These are phyloP conservation scores for Meandrusa payeni DNA, from an alignment of 2,888 invertebrate genomes.

Conservation along the genomic window DNA sequence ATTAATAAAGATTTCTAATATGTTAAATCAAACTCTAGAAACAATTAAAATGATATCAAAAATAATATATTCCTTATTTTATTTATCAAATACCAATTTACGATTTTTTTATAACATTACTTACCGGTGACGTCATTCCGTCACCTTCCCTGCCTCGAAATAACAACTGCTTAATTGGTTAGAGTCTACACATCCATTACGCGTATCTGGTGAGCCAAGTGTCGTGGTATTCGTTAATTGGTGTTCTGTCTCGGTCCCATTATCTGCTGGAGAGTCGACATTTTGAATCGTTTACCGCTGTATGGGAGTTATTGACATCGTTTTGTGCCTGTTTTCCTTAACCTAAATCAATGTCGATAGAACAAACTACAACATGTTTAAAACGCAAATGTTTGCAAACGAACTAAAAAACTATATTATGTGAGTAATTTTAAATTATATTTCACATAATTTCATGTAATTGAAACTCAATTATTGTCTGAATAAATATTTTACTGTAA, in stretches of 20 bases:
- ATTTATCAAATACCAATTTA: no score
- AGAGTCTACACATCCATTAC: slow-evolving; percentile 58
- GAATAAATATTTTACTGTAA: slow-evolving; percentile 18
- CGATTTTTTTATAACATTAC: no score
- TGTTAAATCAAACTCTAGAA: no score
- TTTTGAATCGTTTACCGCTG: slow-evolving; percentile 9
- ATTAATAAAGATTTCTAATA: no score
- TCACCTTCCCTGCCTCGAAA: slow-evolving; percentile 37
- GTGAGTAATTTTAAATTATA: no score
- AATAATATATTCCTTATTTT: no score
- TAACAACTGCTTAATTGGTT: slow-evolving; percentile 59
- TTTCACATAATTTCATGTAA: no score
- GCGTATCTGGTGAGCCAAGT: slow-evolving; percentile 52
- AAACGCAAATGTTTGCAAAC: no score
- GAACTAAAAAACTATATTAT: no score
- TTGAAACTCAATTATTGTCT: neutral
- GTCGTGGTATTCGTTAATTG: slow-evolving; percentile 65
- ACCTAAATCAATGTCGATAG: neutral
- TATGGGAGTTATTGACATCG: slow-evolving; percentile 13
- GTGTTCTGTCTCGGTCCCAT: slow-evolving; percentile 50
- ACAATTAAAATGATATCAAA: no score
- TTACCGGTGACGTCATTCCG: slow-evolving; percentile 41
- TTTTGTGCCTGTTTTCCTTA: slow-evolving; percentile 11
- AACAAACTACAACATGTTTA: no score
- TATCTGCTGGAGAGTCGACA: slow-evolving; percentile 41